Conservation (phyloP, 2,888 invertebrate genomes). For the Buathra laborator region DNA sequence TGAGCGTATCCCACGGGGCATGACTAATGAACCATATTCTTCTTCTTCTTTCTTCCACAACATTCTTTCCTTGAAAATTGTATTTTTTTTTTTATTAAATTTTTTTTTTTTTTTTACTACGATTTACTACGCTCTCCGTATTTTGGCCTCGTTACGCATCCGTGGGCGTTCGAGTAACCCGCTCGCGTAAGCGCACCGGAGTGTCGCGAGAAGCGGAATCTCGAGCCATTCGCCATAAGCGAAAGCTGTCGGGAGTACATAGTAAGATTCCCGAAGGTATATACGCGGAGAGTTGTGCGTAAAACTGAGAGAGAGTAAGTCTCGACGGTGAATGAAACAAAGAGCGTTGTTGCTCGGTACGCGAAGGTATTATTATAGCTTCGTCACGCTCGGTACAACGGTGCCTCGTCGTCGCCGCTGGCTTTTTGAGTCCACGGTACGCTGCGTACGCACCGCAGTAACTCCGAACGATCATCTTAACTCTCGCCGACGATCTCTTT, state of each 20-base stretch:
- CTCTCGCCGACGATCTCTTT: slow-evolving; percentile 62
- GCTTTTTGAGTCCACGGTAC: slow-evolving; percentile 74
- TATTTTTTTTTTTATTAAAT: background rate
- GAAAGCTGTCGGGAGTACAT: background rate
- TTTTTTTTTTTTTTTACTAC: slow-evolving; percentile 35
- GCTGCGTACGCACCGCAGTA: slow-evolving; percentile 73
- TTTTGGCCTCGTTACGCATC: slow-evolving; percentile 38
- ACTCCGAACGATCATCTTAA: slow-evolving; percentile 58
- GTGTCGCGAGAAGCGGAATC: slow-evolving; percentile 14
- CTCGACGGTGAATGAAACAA: slow-evolving; percentile 68
- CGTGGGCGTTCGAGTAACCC: slow-evolving; percentile 24
- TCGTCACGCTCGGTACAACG: slow-evolving; percentile 68
- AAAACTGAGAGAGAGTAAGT: slow-evolving; percentile 21
- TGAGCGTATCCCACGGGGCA: background rate
- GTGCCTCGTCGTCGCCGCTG: slow-evolving; percentile 60
- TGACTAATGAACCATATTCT: slow-evolving; percentile 4
- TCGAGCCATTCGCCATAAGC: slow-evolving; percentile 16
- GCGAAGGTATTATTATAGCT: slow-evolving; percentile 48
- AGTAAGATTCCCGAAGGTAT: background rate
- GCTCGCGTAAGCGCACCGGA: slow-evolving; percentile 38
- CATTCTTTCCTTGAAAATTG: background rate
- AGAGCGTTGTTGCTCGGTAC: slow-evolving; percentile 39
- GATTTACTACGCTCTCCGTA: slow-evolving; percentile 43
- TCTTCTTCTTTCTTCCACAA: background rate
- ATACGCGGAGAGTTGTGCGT: background rate